Percentiles rank a stretch among this genome's conserved stretches.
Conservation (phyloP, 2,113 vertebrate species). For the Ictidomys tridecemlineatus region DNA sequence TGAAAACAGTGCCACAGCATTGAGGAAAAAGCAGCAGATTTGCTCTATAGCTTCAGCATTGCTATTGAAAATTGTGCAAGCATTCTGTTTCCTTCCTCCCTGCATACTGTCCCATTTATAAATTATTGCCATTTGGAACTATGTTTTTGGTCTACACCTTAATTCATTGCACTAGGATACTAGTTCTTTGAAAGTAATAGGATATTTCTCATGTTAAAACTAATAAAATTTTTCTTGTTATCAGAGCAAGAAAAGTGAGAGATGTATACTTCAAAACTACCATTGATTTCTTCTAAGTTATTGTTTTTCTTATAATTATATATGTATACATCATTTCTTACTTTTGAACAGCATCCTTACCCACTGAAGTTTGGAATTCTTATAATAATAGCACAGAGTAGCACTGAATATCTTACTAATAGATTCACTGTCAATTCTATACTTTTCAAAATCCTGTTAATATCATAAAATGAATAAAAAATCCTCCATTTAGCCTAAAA, state of each 20-base stretch:
- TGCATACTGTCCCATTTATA: slow-evolving; percentile 57
- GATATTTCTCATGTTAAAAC: not conserved
- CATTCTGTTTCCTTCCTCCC: not conserved
- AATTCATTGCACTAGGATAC: slow-evolving; percentile 41
- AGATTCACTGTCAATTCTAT: not conserved
- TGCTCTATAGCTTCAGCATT: not conserved
- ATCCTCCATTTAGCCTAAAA: not conserved
- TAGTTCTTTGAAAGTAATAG: slow-evolving; percentile 41
- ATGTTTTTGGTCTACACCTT: not conserved
- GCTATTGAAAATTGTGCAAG: slow-evolving; percentile 42
- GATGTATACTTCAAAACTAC: not conserved
- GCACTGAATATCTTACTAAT: not conserved
- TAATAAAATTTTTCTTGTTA: not conserved
- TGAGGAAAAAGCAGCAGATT: not conserved
- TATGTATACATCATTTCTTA: not conserved
- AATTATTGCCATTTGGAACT: slow-evolving; percentile 29
- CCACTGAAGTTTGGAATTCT: not conserved
- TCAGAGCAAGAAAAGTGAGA: not conserved
- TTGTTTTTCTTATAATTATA: not conserved
- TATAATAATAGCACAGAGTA: not conserved
- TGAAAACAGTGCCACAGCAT: slow-evolving; percentile 13
- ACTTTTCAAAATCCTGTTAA: not conserved
- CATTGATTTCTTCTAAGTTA: slow-evolving; percentile 16
- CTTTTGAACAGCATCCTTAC: not conserved
- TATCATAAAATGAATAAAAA: not conserved